Percentiles rank a stretch among this genome's conserved stretches.
phyloP scores from a whole-genome alignment of 2,888 invertebrate species.

The Lypha dubia region DNA sequence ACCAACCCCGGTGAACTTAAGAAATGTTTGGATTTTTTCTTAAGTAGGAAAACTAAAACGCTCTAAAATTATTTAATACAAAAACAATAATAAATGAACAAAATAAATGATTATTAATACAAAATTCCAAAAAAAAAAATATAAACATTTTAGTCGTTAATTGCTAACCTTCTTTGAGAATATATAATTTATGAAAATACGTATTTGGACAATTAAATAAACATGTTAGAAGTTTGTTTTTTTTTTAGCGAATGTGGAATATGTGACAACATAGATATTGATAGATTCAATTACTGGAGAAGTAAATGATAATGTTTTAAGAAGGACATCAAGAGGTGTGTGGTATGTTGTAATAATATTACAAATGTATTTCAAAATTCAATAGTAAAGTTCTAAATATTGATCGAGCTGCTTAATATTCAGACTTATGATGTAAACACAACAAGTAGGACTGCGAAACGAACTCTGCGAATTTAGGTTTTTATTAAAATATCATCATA shows the following conservation, averaged over 20 bases:
- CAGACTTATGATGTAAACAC: no score
- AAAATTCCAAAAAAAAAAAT: conserved; percentile 57
- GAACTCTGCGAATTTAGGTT: no score
- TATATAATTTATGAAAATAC: neutral
- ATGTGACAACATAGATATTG: neutral
- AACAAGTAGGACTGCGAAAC: no score
- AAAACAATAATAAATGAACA: conserved; percentile 62
- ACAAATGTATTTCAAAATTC: no score
- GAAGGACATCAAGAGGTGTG: neutral
- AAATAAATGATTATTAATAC: conserved; percentile 71
- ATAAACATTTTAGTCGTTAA: conserved; percentile 26
- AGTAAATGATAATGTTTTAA: neutral
- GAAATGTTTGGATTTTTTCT: conserved; percentile 73
- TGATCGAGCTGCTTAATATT: no score
- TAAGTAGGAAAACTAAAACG: conserved; percentile 69
- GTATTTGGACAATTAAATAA: neutral
- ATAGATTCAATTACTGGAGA: neutral
- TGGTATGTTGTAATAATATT: neutral
- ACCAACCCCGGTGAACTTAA: conserved; percentile 74
- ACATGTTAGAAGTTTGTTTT: neutral
- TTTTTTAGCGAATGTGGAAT: neutral
- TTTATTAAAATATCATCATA: no score
- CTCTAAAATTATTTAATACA: conserved; percentile 73
- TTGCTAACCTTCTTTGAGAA: conserved; percentile 31
- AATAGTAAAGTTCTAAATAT: no score